Conservation (phyloP, 1,140 invertebrate species). For the Ostrea denselamellosa region DNA sequence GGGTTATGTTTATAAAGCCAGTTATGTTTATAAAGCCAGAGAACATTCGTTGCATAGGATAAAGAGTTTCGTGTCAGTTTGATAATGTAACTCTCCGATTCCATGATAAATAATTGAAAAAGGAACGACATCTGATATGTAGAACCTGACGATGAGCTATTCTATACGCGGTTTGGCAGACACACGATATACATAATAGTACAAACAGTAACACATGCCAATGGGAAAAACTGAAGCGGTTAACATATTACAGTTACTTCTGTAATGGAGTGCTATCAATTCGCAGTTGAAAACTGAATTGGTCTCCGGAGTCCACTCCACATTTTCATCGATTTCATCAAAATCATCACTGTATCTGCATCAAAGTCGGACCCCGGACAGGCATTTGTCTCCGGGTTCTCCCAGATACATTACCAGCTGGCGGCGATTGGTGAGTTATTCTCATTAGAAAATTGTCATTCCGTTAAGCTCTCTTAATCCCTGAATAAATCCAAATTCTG, state of each 20-base stretch:
- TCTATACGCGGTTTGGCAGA: neutral
- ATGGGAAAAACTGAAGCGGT: neutral
- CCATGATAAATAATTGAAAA: neutral
- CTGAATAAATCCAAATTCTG: neutral
- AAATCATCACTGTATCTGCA: neutral
- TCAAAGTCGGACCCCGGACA: neutral
- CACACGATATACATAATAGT: neutral
- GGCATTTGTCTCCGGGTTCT: neutral
- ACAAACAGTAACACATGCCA: neutral
- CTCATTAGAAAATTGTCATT: neutral
- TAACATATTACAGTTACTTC: neutral
- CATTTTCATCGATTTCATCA: conserved; percentile 11
- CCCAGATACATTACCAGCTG: neutral
- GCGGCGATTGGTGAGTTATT: conserved; percentile 11
- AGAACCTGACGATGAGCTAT: neutral
- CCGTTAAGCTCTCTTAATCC: neutral
- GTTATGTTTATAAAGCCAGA: too few species aligned
- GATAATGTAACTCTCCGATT: too few species aligned
- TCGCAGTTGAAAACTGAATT: neutral
- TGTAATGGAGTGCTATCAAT: neutral
- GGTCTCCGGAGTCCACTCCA: neutral
- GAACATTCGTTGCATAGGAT: too few species aligned
- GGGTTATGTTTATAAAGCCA: too few species aligned
- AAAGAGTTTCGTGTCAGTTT: too few species aligned
- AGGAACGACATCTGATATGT: neutral